A percentile compares a stretch with the other conserved stretches of the same genome.
These are phyloP conservation scores for Lagorchestes hirsutus DNA, from an alignment of 2,797 vertebrate species.

Conservation along the genomic window DNA sequence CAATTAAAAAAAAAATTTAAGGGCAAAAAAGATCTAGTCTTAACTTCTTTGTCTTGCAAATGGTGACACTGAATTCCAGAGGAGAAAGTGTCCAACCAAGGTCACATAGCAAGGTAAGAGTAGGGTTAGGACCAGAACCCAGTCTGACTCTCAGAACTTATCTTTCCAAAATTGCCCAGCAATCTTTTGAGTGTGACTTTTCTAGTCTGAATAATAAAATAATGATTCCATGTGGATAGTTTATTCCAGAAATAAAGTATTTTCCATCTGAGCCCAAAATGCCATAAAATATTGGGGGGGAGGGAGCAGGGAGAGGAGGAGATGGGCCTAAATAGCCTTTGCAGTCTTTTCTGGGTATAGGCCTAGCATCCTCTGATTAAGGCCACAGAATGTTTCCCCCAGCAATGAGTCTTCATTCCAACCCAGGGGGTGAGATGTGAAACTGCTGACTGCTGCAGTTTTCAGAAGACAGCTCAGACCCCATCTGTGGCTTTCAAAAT, in stretches of 20 bases:
- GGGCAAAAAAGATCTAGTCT: background rate
- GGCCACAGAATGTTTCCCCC: background rate
- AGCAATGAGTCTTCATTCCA: background rate
- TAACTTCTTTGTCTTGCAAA: background rate
- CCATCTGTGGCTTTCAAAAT: background rate
- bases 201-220: background rate
- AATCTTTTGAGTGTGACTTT: background rate
- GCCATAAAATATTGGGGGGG: background rate
- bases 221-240: background rate
- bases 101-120: background rate
- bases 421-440: background rate
- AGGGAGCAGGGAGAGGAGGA: no score
- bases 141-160: background rate
- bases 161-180: background rate
- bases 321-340: background rate
- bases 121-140: background rate
- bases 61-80: background rate
- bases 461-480: background rate
- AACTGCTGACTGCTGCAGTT: background rate
- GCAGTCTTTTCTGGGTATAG: background rate
- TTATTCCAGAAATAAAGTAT: background rate
- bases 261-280: background rate
- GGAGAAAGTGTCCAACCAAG: background rate
- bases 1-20: background rate
- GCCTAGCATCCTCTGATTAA: background rate